These are phyloP conservation scores for Chamaea fasciata DNA, from an alignment of 2,113 vertebrate species.

Conservation along the genomic window DNA sequence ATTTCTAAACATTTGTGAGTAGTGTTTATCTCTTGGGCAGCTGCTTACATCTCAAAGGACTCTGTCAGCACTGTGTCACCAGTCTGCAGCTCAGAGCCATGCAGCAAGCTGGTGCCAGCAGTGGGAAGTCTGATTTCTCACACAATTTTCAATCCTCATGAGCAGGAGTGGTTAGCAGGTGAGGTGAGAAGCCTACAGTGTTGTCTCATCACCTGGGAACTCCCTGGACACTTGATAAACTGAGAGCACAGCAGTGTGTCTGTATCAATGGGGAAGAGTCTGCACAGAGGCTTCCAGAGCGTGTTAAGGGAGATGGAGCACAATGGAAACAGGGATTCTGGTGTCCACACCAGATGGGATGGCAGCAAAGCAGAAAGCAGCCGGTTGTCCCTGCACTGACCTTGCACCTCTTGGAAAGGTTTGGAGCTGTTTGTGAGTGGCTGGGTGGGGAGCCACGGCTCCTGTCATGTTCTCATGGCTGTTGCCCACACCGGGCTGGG, in stretches of 20 bases:
- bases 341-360: background rate
- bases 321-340: background rate
- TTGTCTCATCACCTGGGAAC: background rate
- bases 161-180: background rate
- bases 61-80: background rate
- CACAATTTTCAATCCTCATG: background rate
- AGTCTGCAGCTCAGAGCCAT: background rate
- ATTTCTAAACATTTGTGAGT: conserved; percentile 30
- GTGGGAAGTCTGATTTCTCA: background rate
- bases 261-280: background rate
- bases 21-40: background rate
- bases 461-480: background rate
- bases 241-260: background rate
- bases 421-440: background rate
- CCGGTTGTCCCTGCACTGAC: background rate
- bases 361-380: background rate
- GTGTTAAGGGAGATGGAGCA: background rate
- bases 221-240: background rate
- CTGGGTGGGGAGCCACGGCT: background rate
- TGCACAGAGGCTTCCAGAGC: background rate
- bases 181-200: background rate
- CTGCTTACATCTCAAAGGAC: conserved; percentile 1
- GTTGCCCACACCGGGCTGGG: background rate
- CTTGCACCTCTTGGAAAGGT: background rate
- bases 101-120: background rate